A percentile compares a stretch with the other conserved stretches of the same genome.
phyloP scores from a whole-genome alignment of 2,113 vertebrate genomes.

The Brachionichthys hirsutus region DNA sequence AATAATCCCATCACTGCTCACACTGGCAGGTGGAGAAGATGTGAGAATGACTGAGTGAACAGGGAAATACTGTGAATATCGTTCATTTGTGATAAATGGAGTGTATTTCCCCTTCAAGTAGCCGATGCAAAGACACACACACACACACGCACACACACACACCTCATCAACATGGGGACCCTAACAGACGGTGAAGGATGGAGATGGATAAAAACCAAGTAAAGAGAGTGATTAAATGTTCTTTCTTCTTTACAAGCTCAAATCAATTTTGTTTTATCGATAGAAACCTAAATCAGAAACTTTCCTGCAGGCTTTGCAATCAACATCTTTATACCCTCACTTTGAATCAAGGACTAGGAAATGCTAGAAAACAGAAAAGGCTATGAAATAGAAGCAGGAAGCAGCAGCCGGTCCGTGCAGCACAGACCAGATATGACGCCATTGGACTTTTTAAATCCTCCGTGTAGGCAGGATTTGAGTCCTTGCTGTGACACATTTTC shows the following conservation, averaged over 20 bases:
- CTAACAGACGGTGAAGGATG: not conserved
- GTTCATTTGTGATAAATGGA: too few relatives aligned
- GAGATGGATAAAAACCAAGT: slow-evolving; percentile 13
- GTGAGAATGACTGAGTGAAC: too few relatives aligned
- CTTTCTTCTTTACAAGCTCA: too few relatives aligned
- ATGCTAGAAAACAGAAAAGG: not conserved
- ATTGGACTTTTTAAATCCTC: slow-evolving; percentile 15
- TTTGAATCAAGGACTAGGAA: slow-evolving; percentile 1
- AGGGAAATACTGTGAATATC: too few relatives aligned
- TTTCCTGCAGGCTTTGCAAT: not conserved
- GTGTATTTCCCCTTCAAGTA: not conserved
- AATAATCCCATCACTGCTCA: too few relatives aligned
- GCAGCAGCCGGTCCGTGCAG: slow-evolving; percentile 1
- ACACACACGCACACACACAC: too few relatives aligned
- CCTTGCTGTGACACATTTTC: slow-evolving; percentile 1
- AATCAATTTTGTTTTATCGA: not conserved
- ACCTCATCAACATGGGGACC: too few relatives aligned
- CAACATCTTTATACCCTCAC: too few relatives aligned
- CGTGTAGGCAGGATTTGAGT: slow-evolving; percentile 9
- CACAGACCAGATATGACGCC: slow-evolving; percentile 6
- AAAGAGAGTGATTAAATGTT: not conserved
- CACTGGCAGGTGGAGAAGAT: too few relatives aligned
- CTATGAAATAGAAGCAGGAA: slow-evolving; percentile 5
- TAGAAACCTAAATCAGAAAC: not conserved
- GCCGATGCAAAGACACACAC: not conserved